Conservation (phyloP, 2,797 vertebrate species). For the Pangasius mekongensis region DNA sequence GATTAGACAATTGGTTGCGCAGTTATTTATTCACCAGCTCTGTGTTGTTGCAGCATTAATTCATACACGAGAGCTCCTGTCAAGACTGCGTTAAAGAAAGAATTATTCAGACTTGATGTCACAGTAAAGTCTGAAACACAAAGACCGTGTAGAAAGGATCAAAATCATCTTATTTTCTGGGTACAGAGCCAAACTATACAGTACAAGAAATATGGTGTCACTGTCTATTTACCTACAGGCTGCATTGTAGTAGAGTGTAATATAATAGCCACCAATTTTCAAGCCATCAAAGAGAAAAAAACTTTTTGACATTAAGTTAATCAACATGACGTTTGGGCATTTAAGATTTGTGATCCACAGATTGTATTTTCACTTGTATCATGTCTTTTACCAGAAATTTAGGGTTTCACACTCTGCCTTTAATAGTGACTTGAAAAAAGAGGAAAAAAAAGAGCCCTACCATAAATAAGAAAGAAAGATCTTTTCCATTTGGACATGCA, state of each 20-base stretch:
- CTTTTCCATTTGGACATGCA: constrained; percentile 73
- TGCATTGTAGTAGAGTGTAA: neutral
- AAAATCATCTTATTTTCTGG: neutral
- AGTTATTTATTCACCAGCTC: neutral
- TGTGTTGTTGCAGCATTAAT: neutral
- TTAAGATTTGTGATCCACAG: neutral
- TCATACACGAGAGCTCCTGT: neutral
- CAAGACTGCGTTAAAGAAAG: neutral
- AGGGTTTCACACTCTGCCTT: neutral
- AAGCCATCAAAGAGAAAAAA: neutral
- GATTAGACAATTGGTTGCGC: neutral
- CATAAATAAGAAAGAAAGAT: neutral
- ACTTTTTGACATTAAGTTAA: neutral
- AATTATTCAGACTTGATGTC: neutral
- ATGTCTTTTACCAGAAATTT: neutral
- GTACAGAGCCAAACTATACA: neutral
- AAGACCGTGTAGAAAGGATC: neutral
- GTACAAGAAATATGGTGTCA: neutral
- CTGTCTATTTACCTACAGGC: neutral
- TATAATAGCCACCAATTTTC: neutral
- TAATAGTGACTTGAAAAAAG: neutral
- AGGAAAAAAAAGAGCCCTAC: neutral
- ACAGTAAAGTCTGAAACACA: neutral
- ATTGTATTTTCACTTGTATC: neutral
- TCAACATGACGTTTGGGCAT: neutral